phyloP scores from a whole-genome alignment of 2,888 invertebrate genomes.

The Philhelius pedissequus region DNA sequence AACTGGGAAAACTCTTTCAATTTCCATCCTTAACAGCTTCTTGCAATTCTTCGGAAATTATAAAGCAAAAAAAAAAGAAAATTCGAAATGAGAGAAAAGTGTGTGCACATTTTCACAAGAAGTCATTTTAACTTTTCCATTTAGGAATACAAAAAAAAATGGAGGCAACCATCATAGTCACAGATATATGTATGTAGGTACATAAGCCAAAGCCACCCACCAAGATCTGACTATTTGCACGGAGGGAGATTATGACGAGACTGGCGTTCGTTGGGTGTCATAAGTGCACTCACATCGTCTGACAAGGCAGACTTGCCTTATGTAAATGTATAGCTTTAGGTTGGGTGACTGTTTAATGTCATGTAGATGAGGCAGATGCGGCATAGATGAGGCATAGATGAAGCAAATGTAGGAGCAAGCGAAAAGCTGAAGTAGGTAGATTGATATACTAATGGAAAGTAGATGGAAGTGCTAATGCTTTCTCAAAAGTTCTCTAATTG shows the following conservation, averaged over 20 bases:
- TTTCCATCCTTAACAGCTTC: slow-evolving; percentile 31
- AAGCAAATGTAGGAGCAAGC: background rate
- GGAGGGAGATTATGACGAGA: background rate
- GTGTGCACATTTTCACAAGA: slow-evolving; percentile 41
- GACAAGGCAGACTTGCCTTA: slow-evolving; percentile 17
- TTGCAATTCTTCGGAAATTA: slow-evolving; percentile 50
- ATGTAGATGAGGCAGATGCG: slow-evolving; percentile 27
- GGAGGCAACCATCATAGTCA: background rate
- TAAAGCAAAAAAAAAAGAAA: background rate
- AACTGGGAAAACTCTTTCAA: slow-evolving; percentile 44
- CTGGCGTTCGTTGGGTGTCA: slow-evolving; percentile 41
- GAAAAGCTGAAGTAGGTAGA: background rate
- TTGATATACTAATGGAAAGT: slow-evolving; percentile 46
- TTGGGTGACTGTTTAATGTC: slow-evolving; percentile 15
- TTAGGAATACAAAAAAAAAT: slow-evolving; percentile 9
- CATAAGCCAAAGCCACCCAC: slow-evolving; percentile 21
- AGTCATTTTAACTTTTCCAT: slow-evolving; percentile 58
- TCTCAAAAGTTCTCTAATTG: slow-evolving; percentile 56
- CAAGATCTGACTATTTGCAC: background rate
- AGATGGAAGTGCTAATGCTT: slow-evolving; percentile 57
- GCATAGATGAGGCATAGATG: background rate
- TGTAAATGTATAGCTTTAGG: background rate
- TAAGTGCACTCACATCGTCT: slow-evolving; percentile 49
- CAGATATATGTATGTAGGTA: background rate
- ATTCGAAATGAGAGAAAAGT: background rate